Percentiles rank a stretch among this genome's conserved stretches.
Conservation (phyloP, 2,888 invertebrate genomes). For the Drosophila emarginata region DNA sequence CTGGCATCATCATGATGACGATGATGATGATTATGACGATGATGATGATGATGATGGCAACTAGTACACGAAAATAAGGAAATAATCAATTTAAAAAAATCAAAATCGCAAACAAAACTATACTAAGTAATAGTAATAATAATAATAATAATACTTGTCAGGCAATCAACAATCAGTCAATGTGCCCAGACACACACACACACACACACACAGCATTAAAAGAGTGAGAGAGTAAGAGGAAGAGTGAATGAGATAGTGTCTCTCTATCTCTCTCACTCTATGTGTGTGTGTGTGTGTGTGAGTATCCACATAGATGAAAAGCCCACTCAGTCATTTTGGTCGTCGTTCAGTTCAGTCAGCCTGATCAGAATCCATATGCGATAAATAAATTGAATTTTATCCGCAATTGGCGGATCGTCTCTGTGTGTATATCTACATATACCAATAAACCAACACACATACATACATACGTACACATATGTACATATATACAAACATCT, state of each 20-base stretch:
- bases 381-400: slow-evolving; percentile 80
- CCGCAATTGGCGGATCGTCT: slow-evolving; percentile 77
- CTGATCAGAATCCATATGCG: slow-evolving; percentile 77
- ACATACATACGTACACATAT: background rate
- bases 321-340: slow-evolving; percentile 5
- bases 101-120: slow-evolving; percentile 70
- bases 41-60: slow-evolving; percentile 25
- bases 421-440: slow-evolving; percentile 16
- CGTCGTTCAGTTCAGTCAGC: slow-evolving; percentile 23
- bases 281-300: slow-evolving; percentile 1
- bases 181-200: slow-evolving; percentile 44
- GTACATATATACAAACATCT: background rate
- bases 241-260: background rate
- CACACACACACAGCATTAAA: background rate
- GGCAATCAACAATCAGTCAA: slow-evolving; percentile 68
- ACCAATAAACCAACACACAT: slow-evolving; percentile 5
- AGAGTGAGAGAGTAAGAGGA: background rate
- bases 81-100: slow-evolving; percentile 83
- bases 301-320: background rate
- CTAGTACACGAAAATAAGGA: slow-evolving; percentile 80
- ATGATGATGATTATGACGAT: slow-evolving; percentile 16
- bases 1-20: slow-evolving; percentile 6
- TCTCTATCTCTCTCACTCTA: too few species aligned
- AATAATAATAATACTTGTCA: slow-evolving; percentile 41
- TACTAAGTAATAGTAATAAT: slow-evolving; percentile 24